These are phyloP conservation scores for Montipora cactus DNA, from an alignment of 64 coral and sea anemone species.

Conservation along the genomic window DNA sequence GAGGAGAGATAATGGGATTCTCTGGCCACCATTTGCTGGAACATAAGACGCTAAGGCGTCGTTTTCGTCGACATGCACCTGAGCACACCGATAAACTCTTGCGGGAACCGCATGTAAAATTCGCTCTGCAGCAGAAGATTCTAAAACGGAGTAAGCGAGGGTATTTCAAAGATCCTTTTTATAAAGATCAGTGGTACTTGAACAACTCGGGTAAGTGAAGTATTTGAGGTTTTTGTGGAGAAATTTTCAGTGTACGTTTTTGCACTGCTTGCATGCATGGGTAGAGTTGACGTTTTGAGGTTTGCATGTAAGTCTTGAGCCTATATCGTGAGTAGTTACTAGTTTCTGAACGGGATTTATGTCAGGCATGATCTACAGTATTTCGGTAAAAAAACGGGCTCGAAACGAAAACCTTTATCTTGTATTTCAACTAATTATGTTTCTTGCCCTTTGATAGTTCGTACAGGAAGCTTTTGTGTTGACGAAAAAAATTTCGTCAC, in stretches of 20 bases:
- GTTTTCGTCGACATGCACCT: constrained; percentile 55
- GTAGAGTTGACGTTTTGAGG: neutral
- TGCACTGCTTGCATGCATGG: neutral
- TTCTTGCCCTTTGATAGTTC: too few relatives aligned
- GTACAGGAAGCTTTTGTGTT: too few relatives aligned
- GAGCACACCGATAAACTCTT: constrained; percentile 71
- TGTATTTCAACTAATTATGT: too few relatives aligned
- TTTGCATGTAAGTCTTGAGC: too few relatives aligned
- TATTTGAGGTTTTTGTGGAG: neutral
- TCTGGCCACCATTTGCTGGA: constrained; percentile 78
- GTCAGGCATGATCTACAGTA: neutral
- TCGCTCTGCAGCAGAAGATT: constrained; percentile 90
- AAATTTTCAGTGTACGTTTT: neutral
- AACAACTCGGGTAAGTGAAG: constrained; percentile 83
- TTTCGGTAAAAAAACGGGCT: too few relatives aligned
- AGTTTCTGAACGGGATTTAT: neutral
- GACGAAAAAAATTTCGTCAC: too few relatives aligned
- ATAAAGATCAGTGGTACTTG: constrained; percentile 88
- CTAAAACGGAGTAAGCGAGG: constrained; percentile 74
- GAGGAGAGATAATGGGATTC: constrained; percentile 81
- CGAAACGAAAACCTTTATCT: too few relatives aligned
- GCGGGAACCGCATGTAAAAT: constrained; percentile 76
- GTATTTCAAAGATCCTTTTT: constrained; percentile 84
- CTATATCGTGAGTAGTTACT: neutral
- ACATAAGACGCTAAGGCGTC: constrained; percentile 69